Evolutionary conservation across 2,888 invertebrate genomes (phyloP), one percentile per base, ranked within the genome.

Genomic region (Odontomyia ornata): DNA sequence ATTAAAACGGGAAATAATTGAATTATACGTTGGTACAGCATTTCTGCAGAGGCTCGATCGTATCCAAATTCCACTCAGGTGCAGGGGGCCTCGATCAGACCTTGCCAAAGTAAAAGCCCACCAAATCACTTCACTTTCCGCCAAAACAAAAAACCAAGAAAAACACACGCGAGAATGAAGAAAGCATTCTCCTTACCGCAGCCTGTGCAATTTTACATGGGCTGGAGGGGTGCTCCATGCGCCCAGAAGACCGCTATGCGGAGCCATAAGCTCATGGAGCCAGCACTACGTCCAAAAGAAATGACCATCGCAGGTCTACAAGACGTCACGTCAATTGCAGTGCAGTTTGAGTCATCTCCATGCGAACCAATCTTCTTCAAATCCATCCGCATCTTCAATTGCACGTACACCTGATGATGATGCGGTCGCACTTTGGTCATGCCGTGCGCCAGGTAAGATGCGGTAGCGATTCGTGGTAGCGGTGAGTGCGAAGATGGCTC

Each of bases 11-110:
- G 71, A 64, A 77, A 67, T 72, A 46, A 57, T 65, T 76, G 72
- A 78, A 78, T 77, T 77, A 76, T 71, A 47, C 75, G 73, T 76
- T 60, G 73, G 57, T 57, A 43, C 30, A 57, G 11, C 56, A 57
- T 60, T 23, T 30, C 60, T 28, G 60, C 72, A n/a, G 72, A 25
- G 47, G 46, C 15, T 69, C 23, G 11, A 47, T n/a, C 69, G 23
- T 69, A 69, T 46, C 46, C 46, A 47, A 69, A 69, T 69, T 69
- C 69, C 25, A 27, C 7, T 30, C 30, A 46, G 46, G 47, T 69
- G 69, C 69, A 46, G 69, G 47, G 69, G 46, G 47, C 9, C 52
- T 43, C 27, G 57, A 13, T 4, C 46, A 75, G 75, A 62, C 75
- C 62, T 46, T 46, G 64, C 47, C 75, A 75, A 75, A 62, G 64